phyloP scores from a whole-genome alignment of 2,888 invertebrate species.

The Ennomos quercinarius region DNA sequence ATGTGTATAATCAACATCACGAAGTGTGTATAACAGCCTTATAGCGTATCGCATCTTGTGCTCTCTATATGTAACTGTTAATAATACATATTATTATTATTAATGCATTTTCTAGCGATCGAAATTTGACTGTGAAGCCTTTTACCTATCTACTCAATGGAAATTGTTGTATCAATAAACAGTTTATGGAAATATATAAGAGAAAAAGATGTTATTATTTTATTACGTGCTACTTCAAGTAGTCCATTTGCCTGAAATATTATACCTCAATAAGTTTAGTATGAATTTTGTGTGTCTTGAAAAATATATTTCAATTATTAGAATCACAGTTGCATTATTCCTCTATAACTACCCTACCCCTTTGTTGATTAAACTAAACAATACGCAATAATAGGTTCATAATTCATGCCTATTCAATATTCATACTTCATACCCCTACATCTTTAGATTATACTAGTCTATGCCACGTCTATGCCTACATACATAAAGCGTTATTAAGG shows the following conservation, averaged over 20 bases:
- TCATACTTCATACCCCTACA: too few species aligned
- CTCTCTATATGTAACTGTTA: constrained; percentile 65
- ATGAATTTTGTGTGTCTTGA: constrained; percentile 79
- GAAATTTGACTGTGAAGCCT: constrained; percentile 59
- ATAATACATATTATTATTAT: constrained; percentile 43
- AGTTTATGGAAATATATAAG: constrained; percentile 51
- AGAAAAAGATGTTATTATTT: constrained; percentile 63
- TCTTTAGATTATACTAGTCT: too few species aligned
- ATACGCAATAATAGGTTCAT: too few species aligned
- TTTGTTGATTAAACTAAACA: neutral
- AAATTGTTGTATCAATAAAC: constrained; percentile 59
- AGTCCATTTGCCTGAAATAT: constrained; percentile 77
- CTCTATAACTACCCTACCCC: constrained; percentile 32
- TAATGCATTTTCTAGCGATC: constrained; percentile 65
- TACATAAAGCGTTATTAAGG: too few species aligned
- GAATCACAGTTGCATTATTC: constrained; percentile 66
- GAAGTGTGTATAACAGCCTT: constrained; percentile 53
- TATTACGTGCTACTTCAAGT: constrained; percentile 70
- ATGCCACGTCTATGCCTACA: too few species aligned
- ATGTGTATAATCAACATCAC: constrained; percentile 59
- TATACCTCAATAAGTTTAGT: constrained; percentile 83
- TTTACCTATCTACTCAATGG: constrained; percentile 52
- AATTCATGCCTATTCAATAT: too few species aligned
- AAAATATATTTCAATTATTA: constrained; percentile 78
- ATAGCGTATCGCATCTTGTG: constrained; percentile 51